Base-by-base conservation (phyloP, 2,113 vertebrate genomes). In the Sander lucioperca region DNA sequence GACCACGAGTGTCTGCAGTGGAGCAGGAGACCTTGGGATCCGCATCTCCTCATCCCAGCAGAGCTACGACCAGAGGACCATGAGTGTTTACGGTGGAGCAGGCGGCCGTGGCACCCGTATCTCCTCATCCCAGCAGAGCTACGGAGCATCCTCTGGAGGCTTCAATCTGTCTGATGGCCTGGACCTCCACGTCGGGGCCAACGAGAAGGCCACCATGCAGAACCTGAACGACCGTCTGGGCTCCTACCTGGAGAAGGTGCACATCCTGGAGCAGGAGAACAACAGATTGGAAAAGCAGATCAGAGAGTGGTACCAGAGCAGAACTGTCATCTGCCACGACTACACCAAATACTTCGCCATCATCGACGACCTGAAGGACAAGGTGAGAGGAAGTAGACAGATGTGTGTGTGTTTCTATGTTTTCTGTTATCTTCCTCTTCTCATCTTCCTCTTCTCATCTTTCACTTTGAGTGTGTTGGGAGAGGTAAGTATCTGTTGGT, bases 181-280 rank as follows among this genome's bases (percentile, higher is more conserved):
- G 11, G 92, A 93, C 86, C 82, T 93, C 57, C 82, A 91, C 11
- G 88, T 89, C 0, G 73, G 89, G 0, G 81, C 77, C 81, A 94
- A 94, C 12, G 90, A 95, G 89, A 96, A 96, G 88, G 80, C 88
- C 84, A 95, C 91, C 85, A 94, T 96, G 94, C 91, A 95, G 90
- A 93, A 95, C 86, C 89, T 96, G 59, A 96, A 96, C 7, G 82
- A 93, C 64, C 95, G 95, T 4, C 87, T 96, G 77, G 84, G 91
- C 58, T 61, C 73, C 70, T 95, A 95, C 84, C 90, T 96, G 83
- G 86, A 93, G 61, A 95, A 95, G 82, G 95, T 96, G 62, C 92
- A 4, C 48, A 83, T 58, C 8, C 88, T 96, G 77, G 92, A 96
- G 79, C 85, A 82, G 70, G 88, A 91, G 77, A 96, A 95, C 2